phyloP scores from a whole-genome alignment of 2,113 vertebrate genomes.

The Bolborhynchus lineola region DNA sequence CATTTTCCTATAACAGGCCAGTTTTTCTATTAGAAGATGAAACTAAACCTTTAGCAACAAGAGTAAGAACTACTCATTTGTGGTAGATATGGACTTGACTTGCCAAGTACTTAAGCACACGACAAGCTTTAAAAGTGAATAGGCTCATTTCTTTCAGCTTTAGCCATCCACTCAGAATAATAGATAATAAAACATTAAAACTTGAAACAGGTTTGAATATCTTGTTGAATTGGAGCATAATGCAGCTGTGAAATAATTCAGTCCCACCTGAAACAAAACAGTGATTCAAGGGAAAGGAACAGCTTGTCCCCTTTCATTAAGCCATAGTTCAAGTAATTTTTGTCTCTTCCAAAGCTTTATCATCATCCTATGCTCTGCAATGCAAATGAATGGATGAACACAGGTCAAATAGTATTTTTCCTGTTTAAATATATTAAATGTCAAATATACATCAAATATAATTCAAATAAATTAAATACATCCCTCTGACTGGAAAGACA shows the following conservation, averaged over 20 bases:
- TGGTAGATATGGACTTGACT: neutral
- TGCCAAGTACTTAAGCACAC: neutral
- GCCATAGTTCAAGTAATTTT: neutral
- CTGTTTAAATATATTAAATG: neutral
- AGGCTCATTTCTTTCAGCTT: slow-evolving; percentile 30
- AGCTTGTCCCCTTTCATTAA: neutral
- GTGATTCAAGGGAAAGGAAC: neutral
- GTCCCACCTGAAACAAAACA: slow-evolving; percentile 32
- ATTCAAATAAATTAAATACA: neutral
- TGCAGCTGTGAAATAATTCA: slow-evolving; percentile 30
- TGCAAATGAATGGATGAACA: neutral
- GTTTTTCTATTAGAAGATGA: neutral
- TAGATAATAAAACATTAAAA: slow-evolving; percentile 42
- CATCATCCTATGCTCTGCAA: neutral
- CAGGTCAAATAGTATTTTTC: neutral
- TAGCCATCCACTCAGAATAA: slow-evolving; percentile 10
- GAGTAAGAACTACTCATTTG: neutral
- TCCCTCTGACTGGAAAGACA: neutral
- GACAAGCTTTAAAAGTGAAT: neutral
- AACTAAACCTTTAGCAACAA: neutral
- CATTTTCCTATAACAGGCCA: neutral
- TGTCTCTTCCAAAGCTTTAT: neutral
- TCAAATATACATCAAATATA: too few relatives aligned
- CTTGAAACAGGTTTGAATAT: slow-evolving; percentile 13
- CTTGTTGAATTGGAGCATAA: slow-evolving; percentile 12